These are phyloP conservation scores for Octodonta nipae DNA, from an alignment of 2,888 invertebrate species.

Conservation along the genomic window DNA sequence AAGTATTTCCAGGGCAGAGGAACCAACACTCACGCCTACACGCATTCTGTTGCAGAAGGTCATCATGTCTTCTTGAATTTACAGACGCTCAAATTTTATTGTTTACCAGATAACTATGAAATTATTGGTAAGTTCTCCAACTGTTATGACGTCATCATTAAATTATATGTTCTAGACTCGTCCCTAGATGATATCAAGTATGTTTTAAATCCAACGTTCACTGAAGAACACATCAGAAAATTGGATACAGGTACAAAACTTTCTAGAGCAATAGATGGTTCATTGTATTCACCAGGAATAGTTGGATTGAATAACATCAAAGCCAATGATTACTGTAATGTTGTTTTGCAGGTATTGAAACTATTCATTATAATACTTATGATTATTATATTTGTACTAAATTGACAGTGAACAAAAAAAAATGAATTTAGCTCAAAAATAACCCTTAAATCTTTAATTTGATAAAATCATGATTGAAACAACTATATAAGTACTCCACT, in stretches of 20 bases:
- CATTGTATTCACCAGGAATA: constrained; percentile 92
- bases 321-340: constrained; percentile 99
- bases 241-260: constrained; percentile 72
- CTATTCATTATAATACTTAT: too few relatives aligned
- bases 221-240: constrained; percentile 63
- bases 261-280: constrained; percentile 90
- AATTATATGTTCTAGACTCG: constrained; percentile 52
- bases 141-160: not conserved
- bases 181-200: constrained; percentile 97
- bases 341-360: constrained; percentile 91
- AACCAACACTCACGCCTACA: constrained; percentile 95
- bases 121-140: constrained; percentile 63
- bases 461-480: too few relatives aligned
- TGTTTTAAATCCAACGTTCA: constrained; percentile 93
- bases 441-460: too few relatives aligned
- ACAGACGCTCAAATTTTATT: constrained; percentile 93
- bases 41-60: constrained; percentile 93
- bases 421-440: too few relatives aligned
- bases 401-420: too few relatives aligned
- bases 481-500: too few relatives aligned
- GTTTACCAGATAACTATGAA: constrained; percentile 98
- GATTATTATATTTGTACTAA: too few relatives aligned
- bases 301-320: constrained; percentile 98
- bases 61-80: constrained; percentile 97
- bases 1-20: constrained; percentile 97